These are phyloP conservation scores for Platycheirus rosarum DNA, from an alignment of 2,888 invertebrate species.

Conservation along the genomic window DNA sequence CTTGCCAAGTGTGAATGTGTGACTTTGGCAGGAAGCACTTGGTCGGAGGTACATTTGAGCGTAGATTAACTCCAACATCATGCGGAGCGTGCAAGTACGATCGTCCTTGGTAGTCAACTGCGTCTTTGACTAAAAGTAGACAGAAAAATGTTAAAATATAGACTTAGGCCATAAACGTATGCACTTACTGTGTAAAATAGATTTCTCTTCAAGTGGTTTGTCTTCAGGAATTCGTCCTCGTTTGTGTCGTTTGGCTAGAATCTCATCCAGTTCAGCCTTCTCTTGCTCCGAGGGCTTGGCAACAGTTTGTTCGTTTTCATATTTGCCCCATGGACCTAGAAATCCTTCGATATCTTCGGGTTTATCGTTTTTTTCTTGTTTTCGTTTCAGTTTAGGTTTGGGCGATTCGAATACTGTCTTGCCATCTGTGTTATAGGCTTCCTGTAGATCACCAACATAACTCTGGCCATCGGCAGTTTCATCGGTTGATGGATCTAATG, in stretches of 20 bases:
- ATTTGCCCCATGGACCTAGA: slow-evolving; percentile 98
- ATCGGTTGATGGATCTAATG: slow-evolving; percentile 95
- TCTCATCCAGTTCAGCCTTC: slow-evolving; percentile 96
- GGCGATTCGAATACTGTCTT: slow-evolving; percentile 96
- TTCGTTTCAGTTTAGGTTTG: slow-evolving; percentile 89
- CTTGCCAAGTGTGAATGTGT: slow-evolving; percentile 97
- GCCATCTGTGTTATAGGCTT: slow-evolving; percentile 89
- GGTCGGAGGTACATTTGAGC: slow-evolving; percentile 93
- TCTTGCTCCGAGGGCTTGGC: slow-evolving; percentile 97
- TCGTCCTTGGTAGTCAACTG: slow-evolving; percentile 97
- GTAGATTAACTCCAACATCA: slow-evolving; percentile 94
- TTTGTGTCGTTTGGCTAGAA: slow-evolving; percentile 95
- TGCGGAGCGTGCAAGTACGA: slow-evolving; percentile 96
- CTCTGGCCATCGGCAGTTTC: slow-evolving; percentile 83
- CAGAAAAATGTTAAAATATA: too few relatives aligned
- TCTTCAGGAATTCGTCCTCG: slow-evolving; percentile 93
- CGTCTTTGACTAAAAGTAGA: slow-evolving; percentile 90
- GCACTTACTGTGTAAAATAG: slow-evolving; percentile 94
- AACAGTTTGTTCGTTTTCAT: slow-evolving; percentile 92
- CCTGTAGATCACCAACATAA: slow-evolving; percentile 85
- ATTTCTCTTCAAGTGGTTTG: slow-evolving; percentile 96
- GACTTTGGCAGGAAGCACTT: slow-evolving; percentile 98
- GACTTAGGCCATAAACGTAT: too few relatives aligned
- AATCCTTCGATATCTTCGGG: slow-evolving; percentile 97
- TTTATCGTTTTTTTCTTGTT: slow-evolving; percentile 93